Evolutionary conservation across 1,140 invertebrate species (phyloP).

Genomic region (Drosophila paulistorum): DNA sequence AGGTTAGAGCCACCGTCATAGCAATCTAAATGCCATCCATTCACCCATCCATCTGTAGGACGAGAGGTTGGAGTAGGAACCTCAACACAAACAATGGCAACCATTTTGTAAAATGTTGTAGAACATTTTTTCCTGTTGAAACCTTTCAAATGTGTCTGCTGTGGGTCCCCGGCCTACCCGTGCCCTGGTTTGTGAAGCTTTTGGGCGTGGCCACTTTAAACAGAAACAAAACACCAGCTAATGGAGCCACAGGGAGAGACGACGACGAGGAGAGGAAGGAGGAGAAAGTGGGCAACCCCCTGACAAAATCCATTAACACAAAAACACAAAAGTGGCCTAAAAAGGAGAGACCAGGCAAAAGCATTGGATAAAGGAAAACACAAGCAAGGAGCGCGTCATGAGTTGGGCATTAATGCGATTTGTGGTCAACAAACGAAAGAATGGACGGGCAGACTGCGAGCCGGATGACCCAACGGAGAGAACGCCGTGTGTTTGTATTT

Average conservation of each 20-base stretch:
- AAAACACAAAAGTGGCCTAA: conserved; percentile 26
- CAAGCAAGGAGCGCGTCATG: background rate
- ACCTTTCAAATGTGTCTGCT: conserved; percentile 55
- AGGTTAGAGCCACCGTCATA: conserved; percentile 21
- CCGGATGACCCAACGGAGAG: background rate
- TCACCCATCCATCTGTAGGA: conserved; percentile 18
- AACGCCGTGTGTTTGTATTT: conserved; percentile 3
- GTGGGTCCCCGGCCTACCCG: background rate
- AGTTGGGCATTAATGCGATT: conserved; percentile 45
- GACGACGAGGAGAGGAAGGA: background rate
- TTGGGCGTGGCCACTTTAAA: conserved; percentile 48
- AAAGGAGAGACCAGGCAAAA: background rate
- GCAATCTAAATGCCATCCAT: background rate
- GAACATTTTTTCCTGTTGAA: conserved; percentile 52
- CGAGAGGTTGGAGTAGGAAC: conserved; percentile 16
- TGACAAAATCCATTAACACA: conserved; percentile 49
- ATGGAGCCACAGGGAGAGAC: conserved; percentile 36
- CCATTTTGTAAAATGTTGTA: conserved; percentile 47
- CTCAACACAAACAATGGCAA: conserved; percentile 49
- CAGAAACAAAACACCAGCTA: conserved; percentile 28
- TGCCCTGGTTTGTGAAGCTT: background rate
- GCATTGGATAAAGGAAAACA: background rate
- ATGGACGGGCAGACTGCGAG: background rate
- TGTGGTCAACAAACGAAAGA: conserved; percentile 41
- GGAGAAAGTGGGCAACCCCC: conserved; percentile 19